Evolutionary conservation across 2,797 vertebrate species (phyloP).

Genomic region (Falco cherrug): DNA sequence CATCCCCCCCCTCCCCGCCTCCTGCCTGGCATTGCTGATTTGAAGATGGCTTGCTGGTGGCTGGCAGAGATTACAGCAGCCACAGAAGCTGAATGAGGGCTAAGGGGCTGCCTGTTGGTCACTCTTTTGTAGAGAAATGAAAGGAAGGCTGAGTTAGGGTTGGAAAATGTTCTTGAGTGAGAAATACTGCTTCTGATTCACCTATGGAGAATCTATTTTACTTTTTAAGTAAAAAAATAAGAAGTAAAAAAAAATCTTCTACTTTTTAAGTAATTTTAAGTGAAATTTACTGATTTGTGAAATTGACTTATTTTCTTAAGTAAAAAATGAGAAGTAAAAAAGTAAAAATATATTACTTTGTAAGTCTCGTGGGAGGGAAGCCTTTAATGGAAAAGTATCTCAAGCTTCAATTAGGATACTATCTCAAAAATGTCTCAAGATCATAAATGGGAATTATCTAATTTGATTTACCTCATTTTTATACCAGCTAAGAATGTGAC

Average conservation of each 20-base stretch:
- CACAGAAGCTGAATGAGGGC: rapidly evolving
- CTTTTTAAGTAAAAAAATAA: background rate
- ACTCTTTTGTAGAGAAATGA: background rate
- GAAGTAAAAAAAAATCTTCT: background rate
- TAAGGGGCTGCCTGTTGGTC: background rate
- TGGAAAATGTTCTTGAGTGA: background rate
- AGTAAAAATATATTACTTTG: background rate
- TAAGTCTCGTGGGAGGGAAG: background rate
- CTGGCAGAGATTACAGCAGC: background rate
- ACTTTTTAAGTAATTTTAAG: no score
- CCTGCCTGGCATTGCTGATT: background rate
- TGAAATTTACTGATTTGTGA: no score
- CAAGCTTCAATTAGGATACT: conserved; percentile 1
- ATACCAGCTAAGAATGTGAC: conserved; percentile 14
- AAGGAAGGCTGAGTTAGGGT: background rate
- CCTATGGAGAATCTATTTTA: background rate
- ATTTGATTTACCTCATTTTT: background rate
- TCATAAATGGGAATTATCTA: conserved; percentile 24
- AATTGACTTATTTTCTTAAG: background rate
- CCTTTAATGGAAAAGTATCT: conserved; percentile 10
- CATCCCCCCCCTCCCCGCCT: background rate
- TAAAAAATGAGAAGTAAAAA: background rate
- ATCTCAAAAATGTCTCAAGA: conserved; percentile 11
- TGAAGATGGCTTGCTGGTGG: background rate
- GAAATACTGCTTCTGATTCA: background rate